phyloP scores from a whole-genome alignment of 2,113 vertebrate species.

The Albula glossodonta region DNA sequence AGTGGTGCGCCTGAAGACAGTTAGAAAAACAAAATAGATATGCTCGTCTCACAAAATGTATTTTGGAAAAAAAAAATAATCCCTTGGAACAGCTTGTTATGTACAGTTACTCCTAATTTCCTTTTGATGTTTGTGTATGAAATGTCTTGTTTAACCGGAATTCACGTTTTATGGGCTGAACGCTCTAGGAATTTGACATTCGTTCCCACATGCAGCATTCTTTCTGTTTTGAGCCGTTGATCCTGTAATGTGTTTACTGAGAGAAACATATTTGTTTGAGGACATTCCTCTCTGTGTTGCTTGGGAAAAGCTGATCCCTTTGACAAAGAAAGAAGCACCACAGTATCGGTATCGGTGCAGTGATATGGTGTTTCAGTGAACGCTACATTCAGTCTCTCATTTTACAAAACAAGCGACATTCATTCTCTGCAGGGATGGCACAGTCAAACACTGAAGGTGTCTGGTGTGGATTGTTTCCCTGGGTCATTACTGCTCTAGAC shows the following conservation, averaged over 20 bases:
- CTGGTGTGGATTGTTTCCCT: neutral
- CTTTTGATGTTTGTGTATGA: constrained; percentile 44
- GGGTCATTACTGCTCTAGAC: neutral
- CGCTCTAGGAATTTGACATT: constrained; percentile 32
- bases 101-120: constrained; percentile 52
- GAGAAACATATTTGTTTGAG: constrained; percentile 37
- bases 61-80: constrained; percentile 51
- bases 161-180: constrained; percentile 41
- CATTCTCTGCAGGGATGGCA: neutral
- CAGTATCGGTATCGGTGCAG: neutral
- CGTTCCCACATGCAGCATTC: constrained; percentile 34
- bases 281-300: constrained; percentile 31
- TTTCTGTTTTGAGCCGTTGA: constrained; percentile 42
- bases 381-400: neutral
- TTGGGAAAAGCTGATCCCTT: neutral
- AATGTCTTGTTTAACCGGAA: constrained; percentile 51
- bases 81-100: constrained; percentile 44
- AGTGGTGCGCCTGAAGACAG: constrained; percentile 33
- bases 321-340: neutral
- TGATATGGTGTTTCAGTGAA: neutral
- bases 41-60: constrained; percentile 56
- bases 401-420: neutral
- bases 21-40: constrained; percentile 53
- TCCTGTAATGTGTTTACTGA: constrained; percentile 51
- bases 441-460: neutral